Conservation (phyloP, 2,797 vertebrate species). For the Chloroceryle amazona region DNA sequence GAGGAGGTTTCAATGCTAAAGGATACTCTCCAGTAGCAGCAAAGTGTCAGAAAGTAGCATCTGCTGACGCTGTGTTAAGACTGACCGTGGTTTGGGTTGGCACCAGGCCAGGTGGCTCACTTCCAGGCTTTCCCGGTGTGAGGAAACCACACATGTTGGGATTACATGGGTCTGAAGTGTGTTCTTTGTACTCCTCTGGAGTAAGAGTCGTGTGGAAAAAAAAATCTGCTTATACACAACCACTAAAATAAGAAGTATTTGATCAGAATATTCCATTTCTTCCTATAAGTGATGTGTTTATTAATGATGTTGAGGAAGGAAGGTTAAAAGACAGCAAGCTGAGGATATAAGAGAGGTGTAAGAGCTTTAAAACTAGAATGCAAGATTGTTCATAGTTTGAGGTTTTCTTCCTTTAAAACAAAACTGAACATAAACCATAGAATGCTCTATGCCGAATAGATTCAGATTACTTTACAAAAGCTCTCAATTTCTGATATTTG, state of each 20-base stretch:
- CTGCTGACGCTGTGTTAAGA: conserved; percentile 70
- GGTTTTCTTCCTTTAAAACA: not conserved
- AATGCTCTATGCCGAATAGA: not conserved
- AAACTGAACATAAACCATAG: not conserved
- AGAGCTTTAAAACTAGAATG: not conserved
- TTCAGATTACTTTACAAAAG: not conserved
- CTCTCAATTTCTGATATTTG: not conserved
- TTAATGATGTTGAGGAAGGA: not conserved
- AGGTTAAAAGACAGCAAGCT: not conserved
- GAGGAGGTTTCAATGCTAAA: conserved; percentile 28
- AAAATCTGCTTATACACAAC: not conserved
- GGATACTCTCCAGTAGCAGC: conserved; percentile 71
- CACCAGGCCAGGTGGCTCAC: conserved; percentile 36
- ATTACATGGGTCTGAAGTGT: conserved; percentile 63
- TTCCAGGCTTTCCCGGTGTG: conserved; percentile 51
- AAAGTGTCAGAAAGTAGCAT: conserved; percentile 63
- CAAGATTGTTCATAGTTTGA: not conserved
- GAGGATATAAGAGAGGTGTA: not conserved
- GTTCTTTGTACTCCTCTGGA: conserved; percentile 68
- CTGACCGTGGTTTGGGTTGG: conserved; percentile 75
- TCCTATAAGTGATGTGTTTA: not conserved
- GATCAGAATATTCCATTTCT: conserved; percentile 9
- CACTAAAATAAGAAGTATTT: not conserved
- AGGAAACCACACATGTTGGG: conserved; percentile 73
- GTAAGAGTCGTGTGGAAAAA: not conserved